phyloP scores from a whole-genome alignment of 2,888 invertebrate genomes.

The Ernsta delagoae region DNA sequence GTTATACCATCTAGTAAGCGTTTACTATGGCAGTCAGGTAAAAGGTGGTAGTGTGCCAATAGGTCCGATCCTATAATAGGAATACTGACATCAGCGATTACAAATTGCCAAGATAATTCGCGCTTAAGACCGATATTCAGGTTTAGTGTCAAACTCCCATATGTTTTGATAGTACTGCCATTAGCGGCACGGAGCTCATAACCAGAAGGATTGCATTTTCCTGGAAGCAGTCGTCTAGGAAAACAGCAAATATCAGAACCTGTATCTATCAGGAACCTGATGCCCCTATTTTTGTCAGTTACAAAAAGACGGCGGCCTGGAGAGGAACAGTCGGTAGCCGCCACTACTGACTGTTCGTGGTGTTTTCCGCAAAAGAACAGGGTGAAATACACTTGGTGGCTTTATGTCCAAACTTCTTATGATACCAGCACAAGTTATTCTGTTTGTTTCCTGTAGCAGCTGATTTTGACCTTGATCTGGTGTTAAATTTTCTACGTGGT shows the following conservation, averaged over 20 bases:
- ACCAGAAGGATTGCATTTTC: constrained; percentile 11
- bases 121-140: constrained; percentile 36
- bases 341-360: constrained; percentile 7
- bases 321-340: not conserved
- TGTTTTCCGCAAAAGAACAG: not conserved
- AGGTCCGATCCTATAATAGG: constrained; percentile 40
- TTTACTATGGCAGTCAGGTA: constrained; percentile 37
- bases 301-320: constrained; percentile 13
- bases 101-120: constrained; percentile 34
- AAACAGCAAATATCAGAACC: constrained; percentile 40
- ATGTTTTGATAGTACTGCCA: constrained; percentile 40
- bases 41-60: constrained; percentile 35
- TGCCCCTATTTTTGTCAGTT: constrained; percentile 1
- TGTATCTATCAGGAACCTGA: constrained; percentile 25
- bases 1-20: constrained; percentile 34
- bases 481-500: not conserved
- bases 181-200: constrained; percentile 40
- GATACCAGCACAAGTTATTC: not conserved
- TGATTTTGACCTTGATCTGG: constrained; percentile 1
- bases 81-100: constrained; percentile 37
- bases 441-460: not conserved
- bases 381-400: constrained; percentile 1
- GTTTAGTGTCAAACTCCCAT: constrained; percentile 34
- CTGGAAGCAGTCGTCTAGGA: not conserved
- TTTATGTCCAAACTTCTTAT: constrained; percentile 1